Evolutionary conservation across 2,888 invertebrate genomes (phyloP), one percentile per base, ranked within the genome.

Genomic region (Megaustenia siamemsis): DNA sequence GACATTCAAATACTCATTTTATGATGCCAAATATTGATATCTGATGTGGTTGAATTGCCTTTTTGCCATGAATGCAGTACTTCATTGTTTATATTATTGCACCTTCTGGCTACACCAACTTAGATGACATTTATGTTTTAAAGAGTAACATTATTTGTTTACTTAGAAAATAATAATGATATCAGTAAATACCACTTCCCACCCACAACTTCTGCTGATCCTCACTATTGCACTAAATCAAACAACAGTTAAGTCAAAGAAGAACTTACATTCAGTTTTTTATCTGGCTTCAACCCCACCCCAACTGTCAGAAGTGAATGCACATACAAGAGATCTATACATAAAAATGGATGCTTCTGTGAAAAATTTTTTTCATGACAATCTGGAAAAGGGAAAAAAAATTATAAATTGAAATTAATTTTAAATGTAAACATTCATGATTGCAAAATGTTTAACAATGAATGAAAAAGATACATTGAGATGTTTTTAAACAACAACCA

Each of bases 271-370:
- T 28, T 43, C 35, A 81, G 15, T 40, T 28, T 32, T 76, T 76
- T 85, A 45, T 81, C 75, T 40, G 63, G 24, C 35, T 63, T 35
- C 53, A 85, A 35, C n/a, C 81, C 81, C 28, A 56, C 12, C 8
- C 85, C 85, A 28, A 45, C 49, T 18, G 80, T 78, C 40, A 86
- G 68, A 38, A 76, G 40, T 38, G 76, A 76, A 66, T 83, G 84
- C 80, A 83, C 63, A 78, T 66, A 86, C 53, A 84, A 35, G 32
- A 85, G 81, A 63, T 81, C 45, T 66, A 85, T 89, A 45, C 82
- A 75, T 45, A 75, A 43, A 75, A 83, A 86, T 69, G 79, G 82
- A 63, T 45, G 45, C 38, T 82, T 71, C 21, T 73, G 18, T n/a
- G 66, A 79, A 43, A 86, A 69, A 35, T 60, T 69, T 8, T 81